A percentile compares a stretch with the other conserved stretches of the same genome.
These are phyloP conservation scores for Alosa alosa DNA, from an alignment of 2,113 vertebrate species.

Conservation along the genomic window DNA sequence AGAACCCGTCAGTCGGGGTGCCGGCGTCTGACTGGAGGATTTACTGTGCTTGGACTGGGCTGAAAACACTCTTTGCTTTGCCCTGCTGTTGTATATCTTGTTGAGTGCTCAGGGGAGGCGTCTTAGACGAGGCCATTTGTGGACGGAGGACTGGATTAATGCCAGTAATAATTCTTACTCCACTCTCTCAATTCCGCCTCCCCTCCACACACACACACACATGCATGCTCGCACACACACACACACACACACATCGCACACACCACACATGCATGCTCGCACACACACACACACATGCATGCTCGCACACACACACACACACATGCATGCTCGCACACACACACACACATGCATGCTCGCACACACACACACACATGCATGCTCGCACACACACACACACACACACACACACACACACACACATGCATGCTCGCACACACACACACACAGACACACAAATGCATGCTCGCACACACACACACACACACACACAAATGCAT, in stretches of 20 bases:
- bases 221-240: background rate
- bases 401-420: slow-evolving; percentile 23
- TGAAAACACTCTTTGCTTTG: slow-evolving; percentile 25
- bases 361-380: background rate
- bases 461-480: background rate
- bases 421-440: background rate
- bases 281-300: background rate
- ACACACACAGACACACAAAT: background rate
- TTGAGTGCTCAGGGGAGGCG: slow-evolving; percentile 28
- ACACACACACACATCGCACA: background rate
- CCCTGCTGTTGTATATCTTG: background rate
- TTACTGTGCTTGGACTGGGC: slow-evolving; percentile 61
- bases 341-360: background rate
- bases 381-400: no score
- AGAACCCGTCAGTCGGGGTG: slow-evolving; percentile 45
- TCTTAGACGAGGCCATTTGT: slow-evolving; percentile 43
- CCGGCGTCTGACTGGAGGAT: slow-evolving; percentile 58
- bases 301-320: slow-evolving; percentile 10
- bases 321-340: background rate
- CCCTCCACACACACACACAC: slow-evolving; percentile 16
- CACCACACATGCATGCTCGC: background rate
- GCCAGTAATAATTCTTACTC: slow-evolving; percentile 41
- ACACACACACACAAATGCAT: no score
- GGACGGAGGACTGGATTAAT: slow-evolving; percentile 56
- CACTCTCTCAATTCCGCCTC: background rate